These are phyloP conservation scores for Drosophila mettleri DNA, from an alignment of 2,888 invertebrate species.

Conservation along the genomic window DNA sequence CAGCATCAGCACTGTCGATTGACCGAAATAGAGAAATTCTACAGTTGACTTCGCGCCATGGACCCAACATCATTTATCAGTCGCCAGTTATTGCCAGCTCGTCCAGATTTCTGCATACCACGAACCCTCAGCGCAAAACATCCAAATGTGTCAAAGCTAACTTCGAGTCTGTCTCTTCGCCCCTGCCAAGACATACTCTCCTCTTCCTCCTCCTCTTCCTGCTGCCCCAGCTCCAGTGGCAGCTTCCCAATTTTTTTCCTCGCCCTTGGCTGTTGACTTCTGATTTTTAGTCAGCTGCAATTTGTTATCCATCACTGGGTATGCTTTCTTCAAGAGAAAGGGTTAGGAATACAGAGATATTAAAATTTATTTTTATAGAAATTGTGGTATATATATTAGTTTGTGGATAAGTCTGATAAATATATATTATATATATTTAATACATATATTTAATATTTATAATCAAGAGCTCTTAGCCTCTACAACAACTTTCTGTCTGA, in stretches of 20 bases:
- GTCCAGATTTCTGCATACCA: slow-evolving; percentile 76
- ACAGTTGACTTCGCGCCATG: slow-evolving; percentile 55
- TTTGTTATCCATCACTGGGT: slow-evolving; percentile 62
- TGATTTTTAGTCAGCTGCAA: slow-evolving; percentile 45
- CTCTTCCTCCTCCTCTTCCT: no score
- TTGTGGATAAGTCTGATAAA: no score
- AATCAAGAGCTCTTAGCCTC: no score
- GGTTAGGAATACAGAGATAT: no score
- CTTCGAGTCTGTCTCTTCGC: slow-evolving; percentile 25
- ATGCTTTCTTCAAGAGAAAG: slow-evolving; percentile 38
- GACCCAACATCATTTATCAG: slow-evolving; percentile 75
- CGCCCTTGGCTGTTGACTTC: slow-evolving; percentile 10
- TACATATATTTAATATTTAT: no score
- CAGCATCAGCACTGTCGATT: slow-evolving; percentile 67
- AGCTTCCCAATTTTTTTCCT: not conserved
- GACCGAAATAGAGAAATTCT: slow-evolving; percentile 83
- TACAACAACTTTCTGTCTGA: no score
- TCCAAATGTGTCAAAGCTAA: slow-evolving; percentile 73
- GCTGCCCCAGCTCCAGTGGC: not conserved
- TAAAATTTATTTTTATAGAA: no score
- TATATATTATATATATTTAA: no score
- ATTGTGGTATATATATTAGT: no score
- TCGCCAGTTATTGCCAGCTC: slow-evolving; percentile 74
- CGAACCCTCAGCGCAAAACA: slow-evolving; percentile 43
- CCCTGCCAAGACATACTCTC: no score